A percentile compares a stretch with the other conserved stretches of the same genome.
These are phyloP conservation scores for Sebastes paucispinis DNA, from an alignment of 2,797 vertebrate genomes.

Conservation along the genomic window DNA sequence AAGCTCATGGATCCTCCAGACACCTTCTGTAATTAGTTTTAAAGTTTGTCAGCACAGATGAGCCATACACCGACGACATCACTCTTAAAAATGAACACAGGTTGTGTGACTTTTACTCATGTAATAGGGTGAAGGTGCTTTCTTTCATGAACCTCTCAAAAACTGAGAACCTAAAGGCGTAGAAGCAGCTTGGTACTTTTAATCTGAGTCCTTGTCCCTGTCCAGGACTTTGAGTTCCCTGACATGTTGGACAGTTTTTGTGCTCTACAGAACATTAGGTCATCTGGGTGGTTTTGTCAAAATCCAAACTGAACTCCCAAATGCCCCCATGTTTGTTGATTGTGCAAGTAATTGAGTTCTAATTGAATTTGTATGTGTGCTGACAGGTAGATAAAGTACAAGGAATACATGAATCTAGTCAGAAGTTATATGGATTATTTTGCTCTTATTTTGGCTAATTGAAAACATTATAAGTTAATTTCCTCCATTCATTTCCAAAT, in stretches of 20 bases:
- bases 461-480: not conserved
- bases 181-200: not conserved
- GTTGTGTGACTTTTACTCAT: not conserved
- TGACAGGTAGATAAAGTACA: not conserved
- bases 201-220: not conserved
- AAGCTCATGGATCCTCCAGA: not conserved
- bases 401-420: not conserved
- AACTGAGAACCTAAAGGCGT: not conserved
- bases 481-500: not conserved
- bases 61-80: not conserved
- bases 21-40: constrained; percentile 4
- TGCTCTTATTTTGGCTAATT: not conserved
- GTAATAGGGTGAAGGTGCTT: not conserved
- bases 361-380: not conserved
- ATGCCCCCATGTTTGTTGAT: not conserved
- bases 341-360: not conserved
- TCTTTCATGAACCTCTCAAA: not conserved
- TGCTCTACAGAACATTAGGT: not conserved
- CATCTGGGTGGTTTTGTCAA: not conserved
- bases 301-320: not conserved
- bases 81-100: not conserved
- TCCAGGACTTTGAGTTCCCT: not conserved
- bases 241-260: not conserved
- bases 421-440: not conserved
- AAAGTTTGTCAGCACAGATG: constrained; percentile 15